These are phyloP conservation scores for Montipora capricornis DNA, from an alignment of 64 coral and sea anemone species.

Conservation along the genomic window DNA sequence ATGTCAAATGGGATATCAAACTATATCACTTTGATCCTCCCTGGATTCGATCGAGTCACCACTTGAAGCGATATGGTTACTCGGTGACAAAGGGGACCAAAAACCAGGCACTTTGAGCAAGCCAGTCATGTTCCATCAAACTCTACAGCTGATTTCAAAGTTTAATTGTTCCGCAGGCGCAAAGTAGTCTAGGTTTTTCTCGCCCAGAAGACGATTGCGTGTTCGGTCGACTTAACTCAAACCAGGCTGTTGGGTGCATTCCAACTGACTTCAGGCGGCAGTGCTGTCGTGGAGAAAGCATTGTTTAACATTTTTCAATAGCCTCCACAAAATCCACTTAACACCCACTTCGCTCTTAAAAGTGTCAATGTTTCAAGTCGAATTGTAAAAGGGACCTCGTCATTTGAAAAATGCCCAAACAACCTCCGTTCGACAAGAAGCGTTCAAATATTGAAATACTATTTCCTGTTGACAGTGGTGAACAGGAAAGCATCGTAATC, in stretches of 20 bases:
- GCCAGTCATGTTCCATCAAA: background rate
- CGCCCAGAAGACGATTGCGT: background rate
- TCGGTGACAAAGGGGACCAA: background rate
- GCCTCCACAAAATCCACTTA: background rate
- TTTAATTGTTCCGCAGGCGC: background rate
- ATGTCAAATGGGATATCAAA: background rate
- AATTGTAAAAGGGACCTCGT: background rate
- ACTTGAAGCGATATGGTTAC: background rate
- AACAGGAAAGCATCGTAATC: constrained; percentile 46
- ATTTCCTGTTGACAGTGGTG: constrained; percentile 52
- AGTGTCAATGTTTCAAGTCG: constrained; percentile 46
- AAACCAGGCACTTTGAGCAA: background rate
- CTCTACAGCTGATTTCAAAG: background rate
- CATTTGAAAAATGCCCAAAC: background rate
- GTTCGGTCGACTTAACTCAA: background rate
- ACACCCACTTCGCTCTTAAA: constrained; percentile 11
- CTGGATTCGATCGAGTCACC: too few species aligned
- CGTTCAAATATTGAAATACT: constrained; percentile 1
- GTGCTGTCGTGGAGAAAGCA: background rate
- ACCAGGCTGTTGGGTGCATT: constrained; percentile 8
- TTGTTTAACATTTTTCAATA: background rate
- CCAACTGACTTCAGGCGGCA: background rate
- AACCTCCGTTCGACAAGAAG: background rate
- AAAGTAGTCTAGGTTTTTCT: too few species aligned
- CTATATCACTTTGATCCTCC: background rate